Conservation (phyloP, 2,888 invertebrate genomes). For the Ernsta delagoae region DNA sequence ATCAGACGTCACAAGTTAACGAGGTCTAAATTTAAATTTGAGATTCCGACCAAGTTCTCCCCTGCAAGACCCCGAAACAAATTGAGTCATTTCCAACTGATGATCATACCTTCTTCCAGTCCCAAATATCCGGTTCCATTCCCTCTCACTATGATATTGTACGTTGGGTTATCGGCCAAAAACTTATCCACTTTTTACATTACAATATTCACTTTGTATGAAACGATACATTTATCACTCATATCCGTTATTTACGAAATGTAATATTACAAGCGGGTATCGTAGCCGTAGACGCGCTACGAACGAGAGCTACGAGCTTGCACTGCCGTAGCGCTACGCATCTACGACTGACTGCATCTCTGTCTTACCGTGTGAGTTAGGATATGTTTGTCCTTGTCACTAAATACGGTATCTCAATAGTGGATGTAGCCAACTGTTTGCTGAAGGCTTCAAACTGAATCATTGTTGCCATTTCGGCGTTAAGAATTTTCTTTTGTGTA, state of each 20-base stretch:
- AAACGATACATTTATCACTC: conserved; percentile 54
- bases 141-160: conserved; percentile 81
- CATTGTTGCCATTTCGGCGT: conserved; percentile 70
- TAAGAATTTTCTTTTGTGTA: conserved; percentile 50
- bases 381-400: conserved; percentile 53
- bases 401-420: conserved; percentile 62
- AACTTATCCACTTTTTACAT: conserved; percentile 83
- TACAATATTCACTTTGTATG: conserved; percentile 59
- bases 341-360: conserved; percentile 49
- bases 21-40: neutral
- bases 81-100: conserved; percentile 28
- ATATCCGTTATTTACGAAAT: conserved; percentile 49
- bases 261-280: conserved; percentile 37
- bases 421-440: conserved; percentile 63
- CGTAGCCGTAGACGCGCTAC: conserved; percentile 68
- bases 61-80: conserved; percentile 11
- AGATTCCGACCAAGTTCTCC: neutral
- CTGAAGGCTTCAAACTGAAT: conserved; percentile 67
- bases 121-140: conserved; percentile 74
- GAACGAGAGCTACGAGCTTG: conserved; percentile 58
- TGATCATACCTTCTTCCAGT: conserved; percentile 58
- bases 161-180: conserved; percentile 73
- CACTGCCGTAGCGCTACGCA: conserved; percentile 50
- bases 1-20: neutral
- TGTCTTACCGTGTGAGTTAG: conserved; percentile 40